Percentiles rank a stretch among this genome's conserved stretches.
These are phyloP conservation scores for Liasis olivaceus DNA, from an alignment of 2,797 vertebrate species.

Conservation along the genomic window DNA sequence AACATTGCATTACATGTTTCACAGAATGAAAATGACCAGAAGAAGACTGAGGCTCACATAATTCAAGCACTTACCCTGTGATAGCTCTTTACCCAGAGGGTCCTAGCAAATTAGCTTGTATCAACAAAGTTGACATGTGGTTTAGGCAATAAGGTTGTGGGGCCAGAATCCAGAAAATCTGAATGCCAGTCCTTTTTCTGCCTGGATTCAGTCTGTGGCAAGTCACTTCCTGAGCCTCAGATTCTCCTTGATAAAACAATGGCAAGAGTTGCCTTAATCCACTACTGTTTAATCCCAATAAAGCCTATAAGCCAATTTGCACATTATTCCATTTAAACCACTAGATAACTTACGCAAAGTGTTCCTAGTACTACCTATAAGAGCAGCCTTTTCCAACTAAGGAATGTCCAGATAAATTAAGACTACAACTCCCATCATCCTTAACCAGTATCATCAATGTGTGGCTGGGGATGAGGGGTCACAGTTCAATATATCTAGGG, in stretches of 20 bases:
- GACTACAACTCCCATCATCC: not conserved
- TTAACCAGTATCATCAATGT: not conserved
- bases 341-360: not conserved
- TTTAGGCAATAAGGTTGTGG: not conserved
- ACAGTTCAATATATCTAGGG: not conserved
- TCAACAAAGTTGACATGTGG: not conserved
- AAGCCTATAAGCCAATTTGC: not conserved
- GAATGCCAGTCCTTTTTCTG: not conserved
- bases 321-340: not conserved
- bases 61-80: not conserved
- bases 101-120: not conserved
- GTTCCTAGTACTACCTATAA: not conserved
- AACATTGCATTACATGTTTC: slow-evolving; percentile 72
- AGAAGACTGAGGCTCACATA: not conserved
- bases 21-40: not conserved
- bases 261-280: not conserved
- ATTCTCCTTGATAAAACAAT: not conserved
- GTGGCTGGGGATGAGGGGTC: not conserved
- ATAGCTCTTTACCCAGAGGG: not conserved
- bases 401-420: not conserved
- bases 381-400: not conserved
- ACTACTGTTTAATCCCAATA: not conserved
- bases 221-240: not conserved
- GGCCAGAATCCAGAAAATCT: not conserved
- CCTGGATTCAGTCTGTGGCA: not conserved